phyloP scores from a whole-genome alignment of 2,888 invertebrate species.

The Baccha elongata region DNA sequence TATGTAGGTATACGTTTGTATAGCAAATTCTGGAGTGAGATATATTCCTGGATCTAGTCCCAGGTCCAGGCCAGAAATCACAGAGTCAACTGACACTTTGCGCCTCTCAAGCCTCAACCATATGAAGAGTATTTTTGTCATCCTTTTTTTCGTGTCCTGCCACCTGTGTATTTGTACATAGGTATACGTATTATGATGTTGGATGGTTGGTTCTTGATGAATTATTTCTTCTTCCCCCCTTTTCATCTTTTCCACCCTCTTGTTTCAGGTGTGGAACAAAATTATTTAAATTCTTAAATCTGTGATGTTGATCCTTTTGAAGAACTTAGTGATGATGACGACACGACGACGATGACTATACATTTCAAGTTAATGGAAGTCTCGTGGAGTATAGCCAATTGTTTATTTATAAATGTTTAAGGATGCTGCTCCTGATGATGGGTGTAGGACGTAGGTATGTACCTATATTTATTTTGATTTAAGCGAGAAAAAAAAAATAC shows the following conservation, averaged over 20 bases:
- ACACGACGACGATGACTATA: constrained; percentile 9
- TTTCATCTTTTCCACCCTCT: neutral
- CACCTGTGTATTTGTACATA: constrained; percentile 28
- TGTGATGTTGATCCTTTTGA: constrained; percentile 39
- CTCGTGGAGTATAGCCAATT: constrained; percentile 49
- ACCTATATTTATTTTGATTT: constrained; percentile 6
- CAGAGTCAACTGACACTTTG: constrained; percentile 58
- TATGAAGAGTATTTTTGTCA: constrained; percentile 2
- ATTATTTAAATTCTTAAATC: constrained; percentile 54
- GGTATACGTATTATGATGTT: constrained; percentile 23
- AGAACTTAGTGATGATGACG: neutral
- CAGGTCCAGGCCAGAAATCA: constrained; percentile 48
- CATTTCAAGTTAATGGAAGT: constrained; percentile 57
- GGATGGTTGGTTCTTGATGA: constrained; percentile 16
- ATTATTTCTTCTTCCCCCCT: neutral
- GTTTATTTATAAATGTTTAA: constrained; percentile 42
- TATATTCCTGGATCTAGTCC: constrained; percentile 11
- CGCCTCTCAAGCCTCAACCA: constrained; percentile 30
- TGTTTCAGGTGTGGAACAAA: constrained; percentile 42
- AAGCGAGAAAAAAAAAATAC: neutral
- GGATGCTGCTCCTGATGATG: constrained; percentile 34
- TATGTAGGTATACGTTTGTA: neutral
- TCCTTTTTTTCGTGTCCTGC: constrained; percentile 6
- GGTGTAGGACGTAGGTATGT: too few species aligned
- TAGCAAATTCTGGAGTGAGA: constrained; percentile 1